These are phyloP conservation scores for Sceloporus tristichus DNA, from an alignment of 2,113 vertebrate species.

Conservation along the genomic window DNA sequence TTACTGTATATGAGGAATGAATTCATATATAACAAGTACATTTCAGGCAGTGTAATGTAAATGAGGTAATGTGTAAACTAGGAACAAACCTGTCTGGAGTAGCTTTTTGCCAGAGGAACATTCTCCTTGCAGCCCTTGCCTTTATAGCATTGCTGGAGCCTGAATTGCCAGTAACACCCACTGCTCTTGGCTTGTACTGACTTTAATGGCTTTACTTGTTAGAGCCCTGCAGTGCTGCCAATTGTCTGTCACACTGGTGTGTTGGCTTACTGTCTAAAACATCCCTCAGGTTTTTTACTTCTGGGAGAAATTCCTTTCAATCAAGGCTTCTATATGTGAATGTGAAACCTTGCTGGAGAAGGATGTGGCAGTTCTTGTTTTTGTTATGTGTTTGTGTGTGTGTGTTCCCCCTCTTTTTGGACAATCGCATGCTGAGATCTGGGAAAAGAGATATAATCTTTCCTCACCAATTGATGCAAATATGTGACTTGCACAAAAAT, in stretches of 20 bases:
- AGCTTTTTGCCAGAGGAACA: slow-evolving; percentile 33
- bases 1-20: slow-evolving; percentile 70
- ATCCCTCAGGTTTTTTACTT: neutral
- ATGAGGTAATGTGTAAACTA: slow-evolving; percentile 58
- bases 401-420: neutral
- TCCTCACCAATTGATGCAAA: neutral
- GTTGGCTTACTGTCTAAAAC: slow-evolving; percentile 44
- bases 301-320: slow-evolving; percentile 31
- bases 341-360: slow-evolving; percentile 33
- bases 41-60: slow-evolving; percentile 55
- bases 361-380: slow-evolving; percentile 9
- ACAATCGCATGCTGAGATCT: slow-evolving; percentile 30
- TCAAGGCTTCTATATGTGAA: slow-evolving; percentile 32
- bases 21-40: slow-evolving; percentile 60
- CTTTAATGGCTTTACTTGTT: slow-evolving; percentile 34
- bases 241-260: slow-evolving; percentile 63
- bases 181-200: slow-evolving; percentile 59
- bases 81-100: slow-evolving; percentile 55
- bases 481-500: neutral
- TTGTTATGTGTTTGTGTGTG: slow-evolving; percentile 20
- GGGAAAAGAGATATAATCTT: neutral
- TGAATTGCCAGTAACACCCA: slow-evolving; percentile 43
- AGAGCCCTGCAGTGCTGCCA: slow-evolving; percentile 42
- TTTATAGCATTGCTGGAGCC: slow-evolving; percentile 46
- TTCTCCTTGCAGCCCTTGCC: slow-evolving; percentile 31